Percentiles rank a stretch among this genome's conserved stretches.
phyloP scores from a whole-genome alignment of 2,888 invertebrate genomes.

The Mythimna ferrago region DNA sequence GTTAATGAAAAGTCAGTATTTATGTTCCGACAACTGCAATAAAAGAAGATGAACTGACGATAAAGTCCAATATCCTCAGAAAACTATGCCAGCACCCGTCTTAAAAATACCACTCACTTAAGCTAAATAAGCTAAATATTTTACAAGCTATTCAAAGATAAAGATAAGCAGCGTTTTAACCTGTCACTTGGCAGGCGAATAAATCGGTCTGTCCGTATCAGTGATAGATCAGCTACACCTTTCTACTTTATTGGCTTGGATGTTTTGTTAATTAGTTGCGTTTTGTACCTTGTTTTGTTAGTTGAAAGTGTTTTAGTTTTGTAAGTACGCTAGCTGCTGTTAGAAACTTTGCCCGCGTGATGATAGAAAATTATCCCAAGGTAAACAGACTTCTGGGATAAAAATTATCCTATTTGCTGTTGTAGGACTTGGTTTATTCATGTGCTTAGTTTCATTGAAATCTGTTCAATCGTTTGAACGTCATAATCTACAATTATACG shows the following conservation, averaged over 20 bases:
- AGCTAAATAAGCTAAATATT: slow-evolving; percentile 60
- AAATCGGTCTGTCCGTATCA: slow-evolving; percentile 61
- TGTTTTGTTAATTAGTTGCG: slow-evolving; percentile 61
- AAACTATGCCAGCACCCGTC: background rate
- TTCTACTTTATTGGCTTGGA: slow-evolving; percentile 58
- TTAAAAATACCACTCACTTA: slow-evolving; percentile 59
- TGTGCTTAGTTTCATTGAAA: too few relatives aligned
- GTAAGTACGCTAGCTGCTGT: background rate
- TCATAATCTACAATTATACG: too few relatives aligned
- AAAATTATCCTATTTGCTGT: too few relatives aligned
- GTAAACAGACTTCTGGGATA: too few relatives aligned
- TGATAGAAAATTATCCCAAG: too few relatives aligned
- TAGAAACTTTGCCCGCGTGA: too few relatives aligned
- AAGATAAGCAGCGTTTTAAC: slow-evolving; percentile 56
- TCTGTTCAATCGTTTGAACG: too few relatives aligned
- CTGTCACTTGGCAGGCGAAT: slow-evolving; percentile 49
- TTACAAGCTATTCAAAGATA: slow-evolving; percentile 61
- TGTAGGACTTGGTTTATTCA: too few relatives aligned
- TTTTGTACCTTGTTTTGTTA: slow-evolving; percentile 37
- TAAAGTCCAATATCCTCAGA: background rate
- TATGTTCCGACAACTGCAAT: background rate
- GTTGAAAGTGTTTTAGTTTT: slow-evolving; percentile 7
- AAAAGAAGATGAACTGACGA: background rate
- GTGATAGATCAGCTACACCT: slow-evolving; percentile 64
- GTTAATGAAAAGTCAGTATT: background rate